Evolutionary conservation across 2,888 invertebrate genomes (phyloP), one percentile per base, ranked within the genome.

Genomic region (Shargacucullia verbasci): DNA sequence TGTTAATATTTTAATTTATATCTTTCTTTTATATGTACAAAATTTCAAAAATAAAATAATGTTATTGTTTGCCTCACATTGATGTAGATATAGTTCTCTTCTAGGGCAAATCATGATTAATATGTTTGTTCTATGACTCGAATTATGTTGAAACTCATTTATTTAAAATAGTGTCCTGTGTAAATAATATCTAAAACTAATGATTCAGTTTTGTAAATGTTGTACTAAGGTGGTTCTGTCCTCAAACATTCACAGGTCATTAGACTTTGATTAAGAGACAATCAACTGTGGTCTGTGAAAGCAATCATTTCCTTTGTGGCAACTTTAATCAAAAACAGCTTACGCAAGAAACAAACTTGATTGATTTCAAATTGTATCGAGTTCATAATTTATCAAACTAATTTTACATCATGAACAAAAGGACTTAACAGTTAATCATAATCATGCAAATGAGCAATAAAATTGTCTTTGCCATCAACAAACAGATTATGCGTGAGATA

Each of bases 201-300:
- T 76, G 46, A 73, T 55, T 69, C 39, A 58, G 48, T 53, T 63
- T 6, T 15, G 69, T 65, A 73, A 73, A 73, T 69, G 58, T 60
- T 73, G 58, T 55, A 7, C 15, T 38, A 63, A 76, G 76, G 61
- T 62, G 61, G 10, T 45, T n/a, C 14, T 27, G 56, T 58, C 63
- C 45, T 59, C 43, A 50, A 63, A 48, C 46, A 57, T 61, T 76
- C 78, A 76, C 59, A 58, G 59, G 37, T 29, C 57, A 75, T 70
- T 74, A 61, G 43, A 65, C 59, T 73, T 78, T 73, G 60, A 70
- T 61, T 59, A 55, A 46, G 56, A 63, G 55, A 70, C 71, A 74
- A 75, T 75, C 66, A 55, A 57, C 58, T 71, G 79, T 56, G 79
- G 75, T 70, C 43, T 49, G 71, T 62, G 79, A 80, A 82, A 81